Evolutionary conservation across 2,888 invertebrate genomes (phyloP), one percentile per base, ranked within the genome.

Genomic region (Amaurobius ferox): DNA sequence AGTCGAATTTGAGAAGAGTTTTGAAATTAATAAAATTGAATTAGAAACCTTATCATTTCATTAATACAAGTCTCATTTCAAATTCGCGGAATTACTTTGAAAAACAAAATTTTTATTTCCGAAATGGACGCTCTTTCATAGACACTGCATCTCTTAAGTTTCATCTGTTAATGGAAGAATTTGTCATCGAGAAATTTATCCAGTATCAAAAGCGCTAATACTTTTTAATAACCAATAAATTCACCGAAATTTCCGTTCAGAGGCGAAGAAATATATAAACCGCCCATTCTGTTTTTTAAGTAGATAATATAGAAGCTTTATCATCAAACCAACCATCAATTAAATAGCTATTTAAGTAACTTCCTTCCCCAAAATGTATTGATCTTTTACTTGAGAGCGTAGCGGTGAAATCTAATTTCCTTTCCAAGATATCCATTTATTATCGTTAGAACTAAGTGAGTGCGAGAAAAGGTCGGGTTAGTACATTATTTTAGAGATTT

Each of bases 351-450:
- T 44, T 44, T 44, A 44, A 44, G 44, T 44, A 44, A 44, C 44
- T 44, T 44, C 16, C 44, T 16, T 44, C 16, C 6, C 6, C 6
- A 44, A 16, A 44, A 16, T 16, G 2, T 16, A 16, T 16, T 44
- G 9, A 16, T 16, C 16, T 16, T 44, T 44, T 44, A 16, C 44
- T 16, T 44, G 13, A 16, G 44, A 44, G 16, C 9, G 44, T 2
- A 7, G 44, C 44, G 44, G 44, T 44, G 16, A 44, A 66, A 76
- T 66, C 74, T 76, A 76, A 76, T 76, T 66, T 66, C 44, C 74
- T 76, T 64, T 39, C 40, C 74, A 74, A 66, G 40, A 40, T 29
- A 35, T 40, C 62, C 74, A 74, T 74, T 74, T 74, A 74, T 74
- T 74, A 76, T 76, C 66, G 74, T 76, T 76, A 76, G 29, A 76